Base-by-base conservation (phyloP, 2,113 vertebrate genomes). In the Brachypteracias leptosomus region DNA sequence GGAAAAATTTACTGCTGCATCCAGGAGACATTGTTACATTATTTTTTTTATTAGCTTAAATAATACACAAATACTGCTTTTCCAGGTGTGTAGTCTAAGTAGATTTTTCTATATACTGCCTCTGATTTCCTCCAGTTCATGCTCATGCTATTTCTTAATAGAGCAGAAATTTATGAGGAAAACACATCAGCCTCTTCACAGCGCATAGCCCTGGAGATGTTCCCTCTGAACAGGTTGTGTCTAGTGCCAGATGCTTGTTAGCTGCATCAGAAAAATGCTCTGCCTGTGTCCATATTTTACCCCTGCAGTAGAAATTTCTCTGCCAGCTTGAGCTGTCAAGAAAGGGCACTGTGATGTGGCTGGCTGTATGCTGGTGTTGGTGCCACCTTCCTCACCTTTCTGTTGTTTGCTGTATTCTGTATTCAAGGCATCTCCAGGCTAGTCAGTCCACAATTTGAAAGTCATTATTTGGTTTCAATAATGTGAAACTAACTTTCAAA, bases 11-110 rank as follows among this genome's bases (percentile, higher is more conserved):
- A 17, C 77, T 38, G n/a, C 55, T 59, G 33, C 55, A 66, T 89
- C 55, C 28, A 70, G 65, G 36, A 81, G n/a, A 49, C 26, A 38
- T 52, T 0, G 0, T 73, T 80, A 26, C 36, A 31, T 5, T 47
- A n/a, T 44, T 90, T 91, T 86, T 67, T 91, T 91, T n/a, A 31
- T 61, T 89, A 77, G 28, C 42, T 74, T 80, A 73, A 89, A 68
- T 78, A 81, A 74, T 40, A 49, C 11, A 44, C 26, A 73, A 73
- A 77, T 62, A 3, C 59, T 85, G 36, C 25, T 87, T 94, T 87
- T 70, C 51, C 46, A 62, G 66, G 49, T 73, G 35, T 59, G 28
- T 52, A 11, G 16, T 29, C 51, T 36, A 77, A 61, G 51, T 58
- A 91, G 87, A 40, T 24, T 24, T 74, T 84, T 52, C 55, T 40